Base-by-base conservation (phyloP, 2,888 invertebrate species). In the Seladonia tumulorum region DNA sequence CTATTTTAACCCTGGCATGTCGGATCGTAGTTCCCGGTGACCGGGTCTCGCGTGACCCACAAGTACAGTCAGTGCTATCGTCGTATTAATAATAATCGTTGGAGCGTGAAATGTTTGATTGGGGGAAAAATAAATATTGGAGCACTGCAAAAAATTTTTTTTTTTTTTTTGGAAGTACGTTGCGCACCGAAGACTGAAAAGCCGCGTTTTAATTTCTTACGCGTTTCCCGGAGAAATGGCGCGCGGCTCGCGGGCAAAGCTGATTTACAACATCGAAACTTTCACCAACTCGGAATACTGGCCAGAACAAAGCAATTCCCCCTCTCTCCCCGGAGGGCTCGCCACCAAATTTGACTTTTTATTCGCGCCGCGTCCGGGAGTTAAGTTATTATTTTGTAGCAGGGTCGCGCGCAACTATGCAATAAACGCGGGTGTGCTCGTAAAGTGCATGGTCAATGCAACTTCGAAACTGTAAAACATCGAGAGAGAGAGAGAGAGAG, bases 311-410 rank as follows among this genome's bases (percentile, higher is more conserved):
- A 66, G 68, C 57, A 49, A 39, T 60, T 72, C 76, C 29, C 39
- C 29, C 57, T 29, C 29, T 22, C 29, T 16, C 71, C 82, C 71
- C n/a, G 47, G 25, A 53, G 75, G 47, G 72, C 18, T 1, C 35
- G 29, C 16, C 35, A 42, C 47, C 75, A 49, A 83, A 76, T 82
- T 83, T 83, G 63, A 47, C 72, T 76, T 76, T 83, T 83, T 83
- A 82, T 72, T 72, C 35, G 53, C 35, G 35, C 22, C 83, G 29
- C 83, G 42, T 47, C 35, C 72, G 35, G 25, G 70, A 74, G 78
- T 78, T 72, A 72, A 82, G 70, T 83, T 82, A 83, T 83, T 76
- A 83, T 83, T 76, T 82, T 39, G 39, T 71, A 72, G 47, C 66
- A 39, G 80, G 16, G 53, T 1, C 22, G 2, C 22, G 2, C 63